Evolutionary conservation across 2,888 invertebrate genomes (phyloP).

Genomic region (Leptinotarsa juncta): DNA sequence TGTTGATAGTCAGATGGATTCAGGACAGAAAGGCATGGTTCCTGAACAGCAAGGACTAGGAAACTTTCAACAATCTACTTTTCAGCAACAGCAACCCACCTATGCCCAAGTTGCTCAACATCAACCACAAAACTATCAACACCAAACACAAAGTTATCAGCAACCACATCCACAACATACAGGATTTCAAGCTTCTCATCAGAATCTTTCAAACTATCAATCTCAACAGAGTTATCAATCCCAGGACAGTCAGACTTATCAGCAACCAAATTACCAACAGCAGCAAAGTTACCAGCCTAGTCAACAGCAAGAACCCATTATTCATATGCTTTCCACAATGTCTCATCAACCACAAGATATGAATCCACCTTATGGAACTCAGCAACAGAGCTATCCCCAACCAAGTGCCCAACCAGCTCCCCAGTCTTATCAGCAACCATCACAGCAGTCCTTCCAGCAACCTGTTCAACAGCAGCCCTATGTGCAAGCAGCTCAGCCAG

Average conservation of each 20-base stretch:
- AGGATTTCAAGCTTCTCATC: constrained; percentile 37
- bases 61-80: constrained; percentile 48
- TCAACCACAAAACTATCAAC: constrained; percentile 41
- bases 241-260: constrained; percentile 43
- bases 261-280: constrained; percentile 47
- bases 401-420: constrained; percentile 38
- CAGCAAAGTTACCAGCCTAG: constrained; percentile 44
- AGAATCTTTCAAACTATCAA: constrained; percentile 38
- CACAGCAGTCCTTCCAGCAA: constrained; percentile 38
- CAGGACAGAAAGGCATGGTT: constrained; percentile 40
- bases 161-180: constrained; percentile 40
- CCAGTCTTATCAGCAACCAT: constrained; percentile 38
- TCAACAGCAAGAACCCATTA: constrained; percentile 42
- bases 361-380: constrained; percentile 48
- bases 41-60: constrained; percentile 42
- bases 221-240: constrained; percentile 43
- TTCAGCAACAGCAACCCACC: constrained; percentile 42
- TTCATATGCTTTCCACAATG: constrained; percentile 37
- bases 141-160: constrained; percentile 45
- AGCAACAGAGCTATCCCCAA: constrained; percentile 35
- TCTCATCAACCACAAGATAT: constrained; percentile 37
- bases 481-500: constrained; percentile 31
- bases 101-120: constrained; percentile 45
- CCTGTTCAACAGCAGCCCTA: constrained; percentile 38
- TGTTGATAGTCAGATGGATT: constrained; percentile 62